phyloP scores from a whole-genome alignment of 2,888 invertebrate species.

The Hemistola chrysoprasaria region DNA sequence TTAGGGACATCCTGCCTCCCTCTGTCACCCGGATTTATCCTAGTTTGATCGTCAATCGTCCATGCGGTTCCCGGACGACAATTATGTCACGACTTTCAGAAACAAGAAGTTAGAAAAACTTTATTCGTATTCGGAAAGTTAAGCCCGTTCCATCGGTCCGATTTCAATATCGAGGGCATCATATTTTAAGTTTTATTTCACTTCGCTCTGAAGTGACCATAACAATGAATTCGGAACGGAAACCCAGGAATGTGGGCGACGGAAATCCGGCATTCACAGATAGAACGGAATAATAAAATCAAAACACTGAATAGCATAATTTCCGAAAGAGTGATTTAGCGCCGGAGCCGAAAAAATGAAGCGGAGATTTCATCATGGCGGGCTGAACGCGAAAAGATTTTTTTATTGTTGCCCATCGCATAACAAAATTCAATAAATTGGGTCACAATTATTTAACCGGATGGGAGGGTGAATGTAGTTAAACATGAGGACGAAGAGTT shows the following conservation, averaged over 20 bases:
- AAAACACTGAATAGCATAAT: slow-evolving; percentile 23
- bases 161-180: slow-evolving; percentile 2
- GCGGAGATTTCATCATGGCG: slow-evolving; percentile 23
- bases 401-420: slow-evolving; percentile 28
- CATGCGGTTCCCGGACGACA: slow-evolving; percentile 2
- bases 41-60: slow-evolving; percentile 13
- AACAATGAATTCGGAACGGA: not conserved
- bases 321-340: slow-evolving; percentile 22
- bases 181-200: slow-evolving; percentile 11
- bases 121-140: slow-evolving; percentile 13
- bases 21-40: slow-evolving; percentile 8
- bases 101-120: slow-evolving; percentile 8
- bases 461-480: slow-evolving; percentile 28
- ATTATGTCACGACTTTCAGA: slow-evolving; percentile 14
- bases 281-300: slow-evolving; percentile 13
- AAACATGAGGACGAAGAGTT: slow-evolving; percentile 16
- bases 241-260: not conserved
- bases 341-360: slow-evolving; percentile 17
- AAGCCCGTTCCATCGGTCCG: not conserved
- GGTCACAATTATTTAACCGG: slow-evolving; percentile 34
- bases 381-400: slow-evolving; percentile 29
- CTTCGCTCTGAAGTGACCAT: slow-evolving; percentile 1
- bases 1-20: slow-evolving; percentile 13
- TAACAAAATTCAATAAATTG: slow-evolving; percentile 35
- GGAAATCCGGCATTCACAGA: slow-evolving; percentile 6